Evolutionary conservation across 35 echinoderm and acorn worm species (phyloP).

Genomic region (Eucidaris tribuloides): DNA sequence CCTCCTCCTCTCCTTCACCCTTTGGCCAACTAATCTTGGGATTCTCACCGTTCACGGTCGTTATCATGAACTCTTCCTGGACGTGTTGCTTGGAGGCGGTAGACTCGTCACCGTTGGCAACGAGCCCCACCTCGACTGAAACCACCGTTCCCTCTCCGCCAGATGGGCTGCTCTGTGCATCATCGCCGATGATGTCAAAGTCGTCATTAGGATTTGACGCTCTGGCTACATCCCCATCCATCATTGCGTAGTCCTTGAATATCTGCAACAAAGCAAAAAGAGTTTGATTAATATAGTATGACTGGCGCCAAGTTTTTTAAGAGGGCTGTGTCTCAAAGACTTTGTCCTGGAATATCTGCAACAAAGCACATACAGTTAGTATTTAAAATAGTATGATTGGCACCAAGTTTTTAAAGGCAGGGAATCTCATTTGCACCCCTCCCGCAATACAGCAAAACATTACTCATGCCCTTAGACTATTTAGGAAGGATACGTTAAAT

Average conservation of each 20-base stretch:
- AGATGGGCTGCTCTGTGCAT: not conserved
- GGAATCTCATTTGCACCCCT: no score
- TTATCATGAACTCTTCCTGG: not conserved
- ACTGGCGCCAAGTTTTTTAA: no score
- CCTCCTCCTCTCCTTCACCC: not conserved
- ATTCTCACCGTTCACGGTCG: not conserved
- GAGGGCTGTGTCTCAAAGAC: no score
- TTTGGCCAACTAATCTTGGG: not conserved
- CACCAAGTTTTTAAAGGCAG: no score
- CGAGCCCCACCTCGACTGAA: not conserved
- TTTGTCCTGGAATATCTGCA: no score
- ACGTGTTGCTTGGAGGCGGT: constrained; percentile 9
- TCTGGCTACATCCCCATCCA: constrained; percentile 18
- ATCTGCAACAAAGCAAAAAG: not conserved
- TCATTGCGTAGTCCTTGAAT: constrained; percentile 11
- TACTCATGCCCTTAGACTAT: no score
- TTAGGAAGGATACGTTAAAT: no score
- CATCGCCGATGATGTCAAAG: constrained; percentile 23
- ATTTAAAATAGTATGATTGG: no score
- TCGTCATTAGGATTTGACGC: constrained; percentile 3
- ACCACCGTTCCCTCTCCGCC: not conserved
- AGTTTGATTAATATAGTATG: no score
- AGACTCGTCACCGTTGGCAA: not conserved
- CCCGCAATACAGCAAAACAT: no score
- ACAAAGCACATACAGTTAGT: no score